Evolutionary conservation across 2,113 vertebrate genomes (phyloP).

Genomic region (Dipodomys ordii): DNA sequence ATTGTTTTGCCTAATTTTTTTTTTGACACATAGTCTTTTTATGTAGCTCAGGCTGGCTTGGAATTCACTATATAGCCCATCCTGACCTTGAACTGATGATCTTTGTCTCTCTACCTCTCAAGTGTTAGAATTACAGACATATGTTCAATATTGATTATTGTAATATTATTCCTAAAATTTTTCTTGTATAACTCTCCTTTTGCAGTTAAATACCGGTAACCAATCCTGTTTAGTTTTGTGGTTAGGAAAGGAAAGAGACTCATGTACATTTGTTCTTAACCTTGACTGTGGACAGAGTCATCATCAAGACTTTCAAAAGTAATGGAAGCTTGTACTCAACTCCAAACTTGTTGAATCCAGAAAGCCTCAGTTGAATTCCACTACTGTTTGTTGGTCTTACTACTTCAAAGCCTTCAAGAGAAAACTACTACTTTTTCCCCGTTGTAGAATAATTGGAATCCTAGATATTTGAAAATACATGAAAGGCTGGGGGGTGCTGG

Average conservation of each 20-base stretch:
- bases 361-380: background rate
- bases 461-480: background rate
- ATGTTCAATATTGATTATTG: conserved; percentile 25
- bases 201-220: background rate
- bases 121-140: too few species aligned
- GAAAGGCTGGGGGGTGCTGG: background rate
- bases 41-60: too few species aligned
- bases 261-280: background rate
- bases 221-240: background rate
- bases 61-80: too few species aligned
- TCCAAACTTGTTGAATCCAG: background rate
- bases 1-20: background rate
- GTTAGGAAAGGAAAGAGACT: background rate
- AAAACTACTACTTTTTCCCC: background rate
- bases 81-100: too few species aligned
- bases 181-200: background rate
- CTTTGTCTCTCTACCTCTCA: too few species aligned
- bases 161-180: conserved; percentile 18
- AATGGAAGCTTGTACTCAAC: background rate
- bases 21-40: too few species aligned
- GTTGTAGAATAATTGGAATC: background rate
- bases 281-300: background rate
- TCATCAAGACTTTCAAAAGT: background rate
- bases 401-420: background rate
- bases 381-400: background rate